Percentiles rank a stretch among this genome's conserved stretches.
Conservation (phyloP, 2,888 invertebrate genomes). For the Baccha elongata region DNA sequence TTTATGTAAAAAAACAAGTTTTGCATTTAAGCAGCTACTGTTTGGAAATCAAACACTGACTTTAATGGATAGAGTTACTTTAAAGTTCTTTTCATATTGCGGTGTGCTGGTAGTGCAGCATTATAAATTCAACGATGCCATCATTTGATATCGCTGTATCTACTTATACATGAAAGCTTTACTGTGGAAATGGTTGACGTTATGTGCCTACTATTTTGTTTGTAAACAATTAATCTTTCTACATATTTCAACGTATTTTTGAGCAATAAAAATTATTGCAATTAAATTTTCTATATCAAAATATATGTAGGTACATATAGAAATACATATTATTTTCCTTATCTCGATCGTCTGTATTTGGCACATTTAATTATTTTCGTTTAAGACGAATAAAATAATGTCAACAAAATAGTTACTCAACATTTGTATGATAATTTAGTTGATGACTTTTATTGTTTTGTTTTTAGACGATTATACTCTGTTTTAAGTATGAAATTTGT, state of each 20-base stretch:
- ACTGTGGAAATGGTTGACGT: not conserved
- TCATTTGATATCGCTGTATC: constrained; percentile 12
- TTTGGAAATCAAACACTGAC: constrained; percentile 1
- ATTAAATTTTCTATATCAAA: not conserved
- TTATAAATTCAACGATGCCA: not conserved
- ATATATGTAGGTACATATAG: too few species aligned
- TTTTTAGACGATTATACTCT: too few species aligned
- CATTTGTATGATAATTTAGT: constrained; percentile 3
- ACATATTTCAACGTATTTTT: constrained; percentile 10
- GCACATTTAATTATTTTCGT: constrained; percentile 13
- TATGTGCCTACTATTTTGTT: not conserved
- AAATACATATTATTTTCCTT: too few species aligned
- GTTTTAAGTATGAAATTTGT: too few species aligned
- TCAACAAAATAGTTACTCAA: constrained; percentile 23
- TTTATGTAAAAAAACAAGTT: constrained; percentile 47
- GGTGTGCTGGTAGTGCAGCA: not conserved
- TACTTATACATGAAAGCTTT: constrained; percentile 17
- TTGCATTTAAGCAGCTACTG: constrained; percentile 5
- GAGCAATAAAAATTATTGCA: constrained; percentile 8
- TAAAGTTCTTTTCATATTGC: not conserved
- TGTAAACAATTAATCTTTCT: constrained; percentile 26
- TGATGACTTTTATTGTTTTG: too few species aligned
- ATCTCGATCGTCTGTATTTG: constrained; percentile 2
- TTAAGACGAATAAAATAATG: constrained; percentile 5
- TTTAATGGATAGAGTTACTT: constrained; percentile 2